Evolutionary conservation across 1,140 invertebrate species (phyloP).

Genomic region (Hypothenemus hampei): DNA sequence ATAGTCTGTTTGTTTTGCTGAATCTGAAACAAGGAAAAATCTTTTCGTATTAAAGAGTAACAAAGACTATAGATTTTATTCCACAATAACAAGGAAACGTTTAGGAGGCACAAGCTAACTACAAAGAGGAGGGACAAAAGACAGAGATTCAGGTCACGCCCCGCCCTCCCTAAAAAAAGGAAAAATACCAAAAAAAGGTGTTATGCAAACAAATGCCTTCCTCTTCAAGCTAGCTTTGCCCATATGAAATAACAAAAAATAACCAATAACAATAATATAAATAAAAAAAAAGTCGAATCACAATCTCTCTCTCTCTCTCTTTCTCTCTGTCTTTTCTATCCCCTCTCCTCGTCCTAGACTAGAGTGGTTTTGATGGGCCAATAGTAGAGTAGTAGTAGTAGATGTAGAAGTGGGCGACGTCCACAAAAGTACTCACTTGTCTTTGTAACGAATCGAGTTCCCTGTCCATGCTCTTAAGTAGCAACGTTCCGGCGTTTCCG

Average conservation of each 20-base stretch:
- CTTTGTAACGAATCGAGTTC: constrained; percentile 90
- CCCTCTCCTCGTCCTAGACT: constrained; percentile 4
- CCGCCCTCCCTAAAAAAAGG: not conserved
- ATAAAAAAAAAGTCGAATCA: constrained; percentile 8
- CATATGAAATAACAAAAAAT: constrained; percentile 1
- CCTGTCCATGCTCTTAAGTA: constrained; percentile 85
- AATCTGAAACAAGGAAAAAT: constrained; percentile 58
- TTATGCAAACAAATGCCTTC: constrained; percentile 2
- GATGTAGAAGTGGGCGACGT: constrained; percentile 7
- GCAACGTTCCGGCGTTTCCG: constrained; percentile 57
- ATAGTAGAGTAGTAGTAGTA: not conserved
- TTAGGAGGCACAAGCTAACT: constrained; percentile 19
- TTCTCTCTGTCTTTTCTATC: not conserved
- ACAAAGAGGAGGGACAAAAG: constrained; percentile 25
- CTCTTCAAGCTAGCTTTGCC: constrained; percentile 16
- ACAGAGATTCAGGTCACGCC: constrained; percentile 9
- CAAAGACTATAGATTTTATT: not conserved
- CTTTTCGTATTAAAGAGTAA: not conserved
- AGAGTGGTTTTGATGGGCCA: too few relatives aligned
- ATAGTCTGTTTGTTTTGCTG: constrained; percentile 93
- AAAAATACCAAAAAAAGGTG: constrained; percentile 4
- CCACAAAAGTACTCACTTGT: constrained; percentile 67
- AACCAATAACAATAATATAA: constrained; percentile 8
- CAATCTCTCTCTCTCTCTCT: constrained; percentile 8
- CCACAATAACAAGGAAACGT: not conserved